phyloP scores from a whole-genome alignment of 2,113 vertebrate species.

The Otolemur garnettii region DNA sequence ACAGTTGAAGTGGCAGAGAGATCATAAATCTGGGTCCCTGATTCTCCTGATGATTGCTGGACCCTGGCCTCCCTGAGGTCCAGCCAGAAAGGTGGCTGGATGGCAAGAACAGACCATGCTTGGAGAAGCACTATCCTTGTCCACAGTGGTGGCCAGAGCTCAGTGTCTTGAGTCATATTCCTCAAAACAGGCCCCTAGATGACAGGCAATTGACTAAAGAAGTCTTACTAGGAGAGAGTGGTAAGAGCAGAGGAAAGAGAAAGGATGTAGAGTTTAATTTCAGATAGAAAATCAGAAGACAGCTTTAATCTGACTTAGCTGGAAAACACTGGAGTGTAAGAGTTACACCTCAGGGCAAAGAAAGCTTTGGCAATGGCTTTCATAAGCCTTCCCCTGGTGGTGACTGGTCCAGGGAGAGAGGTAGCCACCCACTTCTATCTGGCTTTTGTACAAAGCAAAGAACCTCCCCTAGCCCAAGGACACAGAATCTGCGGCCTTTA shows the following conservation, averaged over 20 bases:
- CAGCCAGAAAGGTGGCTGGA: background rate
- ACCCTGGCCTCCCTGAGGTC: background rate
- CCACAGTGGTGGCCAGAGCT: background rate
- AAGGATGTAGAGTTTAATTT: background rate
- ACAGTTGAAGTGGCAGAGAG: background rate
- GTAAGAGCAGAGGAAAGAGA: background rate
- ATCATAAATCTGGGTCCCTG: background rate
- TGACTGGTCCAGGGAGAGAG: background rate
- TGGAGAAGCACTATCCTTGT: background rate
- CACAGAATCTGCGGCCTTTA: background rate
- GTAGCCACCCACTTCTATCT: background rate
- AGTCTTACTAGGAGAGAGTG: background rate
- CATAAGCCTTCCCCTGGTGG: background rate
- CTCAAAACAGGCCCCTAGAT: background rate
- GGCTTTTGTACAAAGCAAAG: background rate
- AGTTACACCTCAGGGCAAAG: background rate
- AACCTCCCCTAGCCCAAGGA: background rate
- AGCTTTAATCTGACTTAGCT: background rate
- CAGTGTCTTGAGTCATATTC: background rate
- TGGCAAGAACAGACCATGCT: background rate
- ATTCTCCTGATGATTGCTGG: background rate
- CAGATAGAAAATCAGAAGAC: background rate
- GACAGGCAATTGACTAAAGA: background rate
- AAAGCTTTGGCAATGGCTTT: background rate
- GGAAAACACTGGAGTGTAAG: background rate